Evolutionary conservation across 2,888 invertebrate species (phyloP).

Genomic region (Hylaea fasciaria): DNA sequence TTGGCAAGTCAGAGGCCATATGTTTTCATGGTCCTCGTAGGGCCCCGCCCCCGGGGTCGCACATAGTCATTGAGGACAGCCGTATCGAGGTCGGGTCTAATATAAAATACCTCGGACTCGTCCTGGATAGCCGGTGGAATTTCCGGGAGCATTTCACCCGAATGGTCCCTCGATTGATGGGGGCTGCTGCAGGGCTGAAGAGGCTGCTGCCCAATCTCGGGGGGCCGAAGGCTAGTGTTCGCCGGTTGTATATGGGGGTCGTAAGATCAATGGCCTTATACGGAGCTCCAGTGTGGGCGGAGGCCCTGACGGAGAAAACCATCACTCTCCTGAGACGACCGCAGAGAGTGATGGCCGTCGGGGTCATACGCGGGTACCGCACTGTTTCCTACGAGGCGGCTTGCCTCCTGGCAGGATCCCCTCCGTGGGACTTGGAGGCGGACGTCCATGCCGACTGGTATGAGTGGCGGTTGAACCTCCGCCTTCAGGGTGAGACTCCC

Average conservation of each 20-base stretch:
- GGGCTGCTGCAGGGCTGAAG: too few species aligned
- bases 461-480: not conserved
- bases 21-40: too few species aligned
- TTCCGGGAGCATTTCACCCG: conserved; percentile 11
- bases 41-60: too few species aligned
- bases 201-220: too few species aligned
- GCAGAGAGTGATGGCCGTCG: conserved; percentile 8
- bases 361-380: conserved; percentile 17
- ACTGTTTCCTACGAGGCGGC: conserved; percentile 21
- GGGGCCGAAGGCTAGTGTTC: too few species aligned
- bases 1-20: conserved; percentile 13
- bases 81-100: conserved; percentile 1
- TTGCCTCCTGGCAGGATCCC: conserved; percentile 11
- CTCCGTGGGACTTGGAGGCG: conserved; percentile 25
- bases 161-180: conserved; percentile 3
- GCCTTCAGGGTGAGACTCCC: too few species aligned
- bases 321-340: not conserved
- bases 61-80: not conserved
- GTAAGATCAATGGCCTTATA: too few species aligned
- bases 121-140: conserved; percentile 23
- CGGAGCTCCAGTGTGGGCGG: too few species aligned
- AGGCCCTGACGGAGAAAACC: not conserved
- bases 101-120: conserved; percentile 25
- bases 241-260: too few species aligned
- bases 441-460: conserved; percentile 2